Conservation (phyloP, 2,888 invertebrate species). For the Microctonus brassicae region DNA sequence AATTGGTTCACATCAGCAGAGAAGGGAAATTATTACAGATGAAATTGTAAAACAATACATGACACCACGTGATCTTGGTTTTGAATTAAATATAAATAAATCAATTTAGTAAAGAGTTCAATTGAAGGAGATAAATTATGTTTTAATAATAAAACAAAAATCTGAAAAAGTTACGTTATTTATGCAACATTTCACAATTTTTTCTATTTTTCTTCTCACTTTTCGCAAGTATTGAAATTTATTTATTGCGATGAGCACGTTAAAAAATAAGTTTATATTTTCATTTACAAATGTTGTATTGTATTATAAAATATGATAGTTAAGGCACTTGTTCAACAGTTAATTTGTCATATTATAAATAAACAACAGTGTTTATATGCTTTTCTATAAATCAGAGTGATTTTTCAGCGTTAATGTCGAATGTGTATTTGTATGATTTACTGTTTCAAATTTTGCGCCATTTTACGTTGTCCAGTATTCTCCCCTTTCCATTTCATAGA, state of each 20-base stretch:
- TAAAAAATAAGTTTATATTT: not conserved
- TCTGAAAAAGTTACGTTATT: not conserved
- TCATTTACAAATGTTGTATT: not conserved
- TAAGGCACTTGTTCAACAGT: not conserved
- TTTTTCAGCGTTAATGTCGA: not conserved
- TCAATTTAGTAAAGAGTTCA: not conserved
- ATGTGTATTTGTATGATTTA: too few relatives aligned
- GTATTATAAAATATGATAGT: not conserved
- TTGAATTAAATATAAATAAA: constrained; percentile 54
- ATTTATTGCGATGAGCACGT: constrained; percentile 11
- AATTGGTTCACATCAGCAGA: constrained; percentile 85
- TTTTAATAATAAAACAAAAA: not conserved
- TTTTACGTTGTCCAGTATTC: not conserved
- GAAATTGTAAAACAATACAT: constrained; percentile 87
- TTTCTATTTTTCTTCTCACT: not conserved
- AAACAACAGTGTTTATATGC: too few relatives aligned
- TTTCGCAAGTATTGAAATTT: not conserved
- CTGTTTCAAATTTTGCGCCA: not conserved
- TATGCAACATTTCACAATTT: not conserved
- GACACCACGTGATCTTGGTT: constrained; percentile 83
- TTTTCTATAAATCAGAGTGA: not conserved
- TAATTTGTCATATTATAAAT: not conserved
- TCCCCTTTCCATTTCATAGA: not conserved
- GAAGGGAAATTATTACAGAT: constrained; percentile 85
- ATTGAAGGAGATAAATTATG: not conserved